Percentiles rank a stretch among this genome's conserved stretches.
These are phyloP conservation scores for Pseudanteris insignis DNA, from an alignment of 2,888 invertebrate genomes.

Conservation along the genomic window DNA sequence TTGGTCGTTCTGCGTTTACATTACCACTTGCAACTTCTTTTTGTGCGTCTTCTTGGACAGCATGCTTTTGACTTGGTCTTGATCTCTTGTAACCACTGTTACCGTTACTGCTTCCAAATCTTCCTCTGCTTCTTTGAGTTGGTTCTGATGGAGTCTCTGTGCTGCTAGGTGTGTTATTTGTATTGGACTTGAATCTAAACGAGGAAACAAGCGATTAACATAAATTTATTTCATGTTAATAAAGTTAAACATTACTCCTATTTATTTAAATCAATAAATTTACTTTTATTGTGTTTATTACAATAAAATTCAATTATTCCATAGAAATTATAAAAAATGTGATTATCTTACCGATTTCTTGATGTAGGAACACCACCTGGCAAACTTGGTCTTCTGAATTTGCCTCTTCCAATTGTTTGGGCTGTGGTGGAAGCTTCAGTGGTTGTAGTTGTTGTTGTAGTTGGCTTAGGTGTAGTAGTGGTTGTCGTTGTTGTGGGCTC, in stretches of 20 bases:
- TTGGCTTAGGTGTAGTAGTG: constrained; percentile 39
- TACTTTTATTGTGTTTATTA: too few relatives aligned
- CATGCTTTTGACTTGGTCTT: constrained; percentile 53
- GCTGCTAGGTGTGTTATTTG: constrained; percentile 52
- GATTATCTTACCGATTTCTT: constrained; percentile 36
- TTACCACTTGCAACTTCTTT: constrained; percentile 55
- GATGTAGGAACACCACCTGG: constrained; percentile 25
- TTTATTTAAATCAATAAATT: too few relatives aligned
- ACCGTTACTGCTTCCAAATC: constrained; percentile 51
- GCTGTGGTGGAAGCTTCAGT: constrained; percentile 48
- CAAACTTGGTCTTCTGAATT: constrained; percentile 36
- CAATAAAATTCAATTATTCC: too few relatives aligned
- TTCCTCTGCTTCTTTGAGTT: constrained; percentile 54
- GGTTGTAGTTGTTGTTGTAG: constrained; percentile 33
- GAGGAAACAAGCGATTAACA: not conserved
- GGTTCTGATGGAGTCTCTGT: constrained; percentile 48
- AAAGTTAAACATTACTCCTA: not conserved
- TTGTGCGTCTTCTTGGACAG: constrained; percentile 54
- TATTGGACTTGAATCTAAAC: constrained; percentile 56
- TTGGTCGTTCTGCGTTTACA: constrained; percentile 54
- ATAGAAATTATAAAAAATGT: not conserved
- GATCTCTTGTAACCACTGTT: constrained; percentile 55
- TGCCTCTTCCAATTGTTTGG: constrained; percentile 26
- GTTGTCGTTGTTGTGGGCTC: constrained; percentile 51
- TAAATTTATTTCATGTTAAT: not conserved